These are phyloP conservation scores for Apamea epomidion DNA, from an alignment of 2,888 invertebrate species.

Conservation along the genomic window DNA sequence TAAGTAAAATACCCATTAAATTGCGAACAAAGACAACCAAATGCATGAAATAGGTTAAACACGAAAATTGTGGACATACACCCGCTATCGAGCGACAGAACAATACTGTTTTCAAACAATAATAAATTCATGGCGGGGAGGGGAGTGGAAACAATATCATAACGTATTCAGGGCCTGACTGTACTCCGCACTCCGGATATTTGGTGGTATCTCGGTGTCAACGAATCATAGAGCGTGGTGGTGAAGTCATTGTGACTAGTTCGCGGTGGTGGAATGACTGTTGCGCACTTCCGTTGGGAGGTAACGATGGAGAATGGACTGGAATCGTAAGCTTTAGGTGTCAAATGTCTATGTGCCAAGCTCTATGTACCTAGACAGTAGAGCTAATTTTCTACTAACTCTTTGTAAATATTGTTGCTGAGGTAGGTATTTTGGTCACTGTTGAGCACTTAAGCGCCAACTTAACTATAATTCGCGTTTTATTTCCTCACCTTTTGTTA, in stretches of 20 bases:
- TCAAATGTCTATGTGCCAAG: not conserved
- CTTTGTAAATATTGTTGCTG: not conserved
- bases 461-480: no score
- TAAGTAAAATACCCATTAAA: conserved; percentile 30
- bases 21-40: conserved; percentile 30
- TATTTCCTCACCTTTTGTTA: not conserved
- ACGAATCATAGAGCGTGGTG: conserved; percentile 10
- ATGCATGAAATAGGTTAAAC: conserved; percentile 41
- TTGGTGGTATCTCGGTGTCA: conserved; percentile 56
- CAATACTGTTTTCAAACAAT: conserved; percentile 62
- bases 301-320: not conserved
- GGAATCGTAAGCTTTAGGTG: not conserved
- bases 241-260: conserved; percentile 28
- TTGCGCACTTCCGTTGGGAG: conserved; percentile 1
- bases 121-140: conserved; percentile 57
- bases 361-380: not conserved
- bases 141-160: conserved; percentile 56
- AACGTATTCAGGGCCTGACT: conserved; percentile 53
- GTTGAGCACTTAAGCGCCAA: not conserved
- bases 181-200: conserved; percentile 50
- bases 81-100: conserved; percentile 38
- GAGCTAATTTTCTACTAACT: not conserved
- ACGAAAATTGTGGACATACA: conserved; percentile 35
- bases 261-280: conserved; percentile 17
- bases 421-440: not conserved